These are phyloP conservation scores for Heterohyrax brucei DNA, from an alignment of 2,797 vertebrate species.

Conservation along the genomic window DNA sequence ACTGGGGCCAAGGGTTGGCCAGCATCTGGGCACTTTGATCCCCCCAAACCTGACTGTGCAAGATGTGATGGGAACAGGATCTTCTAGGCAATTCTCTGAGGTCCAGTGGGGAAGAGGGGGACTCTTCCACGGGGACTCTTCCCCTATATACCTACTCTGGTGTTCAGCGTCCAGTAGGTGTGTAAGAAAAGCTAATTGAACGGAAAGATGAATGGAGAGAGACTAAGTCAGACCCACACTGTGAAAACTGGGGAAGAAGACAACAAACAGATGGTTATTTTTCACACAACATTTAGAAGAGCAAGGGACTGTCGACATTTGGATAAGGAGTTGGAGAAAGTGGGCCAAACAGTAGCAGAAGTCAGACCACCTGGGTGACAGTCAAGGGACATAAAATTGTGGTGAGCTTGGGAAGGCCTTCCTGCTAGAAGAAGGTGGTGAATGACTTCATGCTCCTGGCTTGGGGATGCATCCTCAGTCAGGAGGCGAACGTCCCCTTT, in stretches of 20 bases:
- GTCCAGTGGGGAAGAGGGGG: not conserved
- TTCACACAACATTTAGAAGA: not conserved
- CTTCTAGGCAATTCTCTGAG: not conserved
- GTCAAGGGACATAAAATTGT: fast-evolving
- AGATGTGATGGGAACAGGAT: not conserved
- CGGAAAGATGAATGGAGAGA: not conserved
- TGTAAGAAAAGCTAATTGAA: not conserved
- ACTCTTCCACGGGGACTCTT: not conserved
- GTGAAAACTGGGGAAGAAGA: not conserved
- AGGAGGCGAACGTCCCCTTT: not conserved
- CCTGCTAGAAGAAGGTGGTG: not conserved
- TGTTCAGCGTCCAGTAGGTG: not conserved
- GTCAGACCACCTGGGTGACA: not conserved
- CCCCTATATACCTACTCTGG: not conserved
- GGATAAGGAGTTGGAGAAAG: not conserved
- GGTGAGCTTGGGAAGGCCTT: not conserved
- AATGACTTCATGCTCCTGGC: fast-evolving
- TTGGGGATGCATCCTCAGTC: not conserved
- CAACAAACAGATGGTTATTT: not conserved
- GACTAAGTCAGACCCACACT: not conserved
- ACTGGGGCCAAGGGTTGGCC: not conserved
- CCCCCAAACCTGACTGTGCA: not conserved
- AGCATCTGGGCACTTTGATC: not conserved
- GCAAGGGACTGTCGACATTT: not conserved
- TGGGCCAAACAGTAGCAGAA: not conserved